These are phyloP conservation scores for Lichenostomus cassidix DNA, from an alignment of 2,113 vertebrate species.

Conservation along the genomic window DNA sequence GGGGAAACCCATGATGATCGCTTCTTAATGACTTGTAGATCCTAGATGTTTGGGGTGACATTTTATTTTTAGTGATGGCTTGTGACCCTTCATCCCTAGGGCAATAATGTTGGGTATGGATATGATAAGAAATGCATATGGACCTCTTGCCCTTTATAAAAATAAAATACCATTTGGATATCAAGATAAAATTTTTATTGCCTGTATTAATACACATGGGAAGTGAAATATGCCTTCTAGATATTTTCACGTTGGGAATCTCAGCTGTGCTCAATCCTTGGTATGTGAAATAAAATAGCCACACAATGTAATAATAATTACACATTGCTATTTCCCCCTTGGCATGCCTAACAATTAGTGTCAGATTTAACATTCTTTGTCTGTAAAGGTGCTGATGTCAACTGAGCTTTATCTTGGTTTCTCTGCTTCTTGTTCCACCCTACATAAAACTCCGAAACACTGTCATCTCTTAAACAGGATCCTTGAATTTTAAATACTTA, in stretches of 20 bases:
- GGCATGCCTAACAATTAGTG: not conserved
- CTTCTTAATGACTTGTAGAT: not conserved
- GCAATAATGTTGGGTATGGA: not conserved
- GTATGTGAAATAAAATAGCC: slow-evolving; percentile 10
- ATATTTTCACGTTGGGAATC: not conserved
- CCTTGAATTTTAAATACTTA: not conserved
- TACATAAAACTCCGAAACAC: not conserved
- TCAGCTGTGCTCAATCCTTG: slow-evolving; percentile 3
- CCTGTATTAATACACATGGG: not conserved
- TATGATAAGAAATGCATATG: not conserved
- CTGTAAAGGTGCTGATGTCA: not conserved
- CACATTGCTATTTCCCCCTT: not conserved
- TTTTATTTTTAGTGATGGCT: not conserved
- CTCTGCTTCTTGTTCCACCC: not conserved
- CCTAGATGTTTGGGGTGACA: not conserved
- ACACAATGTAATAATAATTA: not conserved
- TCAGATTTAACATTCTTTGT: not conserved
- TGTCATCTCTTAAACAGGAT: not conserved
- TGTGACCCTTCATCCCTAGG: not conserved
- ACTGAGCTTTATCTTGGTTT: not conserved
- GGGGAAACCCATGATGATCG: not conserved
- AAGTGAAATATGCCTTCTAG: slow-evolving; percentile 35
- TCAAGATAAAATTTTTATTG: not conserved
- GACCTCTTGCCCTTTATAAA: not conserved
- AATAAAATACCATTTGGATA: not conserved